Base-by-base conservation (phyloP, 1,140 invertebrate genomes). In the Daktulosphaira vitifoliae region DNA sequence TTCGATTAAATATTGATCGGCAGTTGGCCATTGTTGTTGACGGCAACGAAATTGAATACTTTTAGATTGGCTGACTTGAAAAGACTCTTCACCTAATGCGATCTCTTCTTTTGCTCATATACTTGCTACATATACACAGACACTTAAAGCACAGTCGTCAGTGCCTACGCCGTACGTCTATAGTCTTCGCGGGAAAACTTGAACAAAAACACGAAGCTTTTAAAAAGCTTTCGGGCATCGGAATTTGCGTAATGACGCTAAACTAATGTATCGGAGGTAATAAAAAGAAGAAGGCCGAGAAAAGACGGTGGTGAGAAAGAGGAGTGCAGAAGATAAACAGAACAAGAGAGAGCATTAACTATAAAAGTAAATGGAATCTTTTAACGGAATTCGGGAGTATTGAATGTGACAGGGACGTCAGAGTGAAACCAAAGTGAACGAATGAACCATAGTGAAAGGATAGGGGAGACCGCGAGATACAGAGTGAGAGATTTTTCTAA, bases 241-340 rank as follows among this genome's bases (percentile, higher is more conserved):
- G 42, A 62, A 62, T 62, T 62, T 62, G 56, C 56, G 56, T 62
- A 62, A 62, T 48, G 56, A 62, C 56, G 42, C 56, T 62, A 62
- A 62, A 33, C 56, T 62, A 48, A 62, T 48, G 56, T 62, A 62
- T 62, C 39, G 56, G 42, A 46, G 56, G 56, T 48, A 62, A 62
- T 48, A 59, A 59, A 59, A 59, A n/a, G 11, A 33, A 33, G 11
- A 33, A 33, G 11, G 5, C 29, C 11, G 11, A 33, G 29, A 53
- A 38, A 33, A 18, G 37, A 2, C 13, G 52, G 22, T 5, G 53
- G 38, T 2, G 3, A 38, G 38, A 4, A 9, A 7, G 7, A 44
- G 25, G 8, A 5, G 39, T 15, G 26, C 8, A 37, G 38, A 46
- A 46, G 42, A 48, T 46, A 62, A 48, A 62, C 42, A 46, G 56